These are phyloP conservation scores for Apus apus DNA, from an alignment of 2,113 vertebrate genomes.

Conservation along the genomic window DNA sequence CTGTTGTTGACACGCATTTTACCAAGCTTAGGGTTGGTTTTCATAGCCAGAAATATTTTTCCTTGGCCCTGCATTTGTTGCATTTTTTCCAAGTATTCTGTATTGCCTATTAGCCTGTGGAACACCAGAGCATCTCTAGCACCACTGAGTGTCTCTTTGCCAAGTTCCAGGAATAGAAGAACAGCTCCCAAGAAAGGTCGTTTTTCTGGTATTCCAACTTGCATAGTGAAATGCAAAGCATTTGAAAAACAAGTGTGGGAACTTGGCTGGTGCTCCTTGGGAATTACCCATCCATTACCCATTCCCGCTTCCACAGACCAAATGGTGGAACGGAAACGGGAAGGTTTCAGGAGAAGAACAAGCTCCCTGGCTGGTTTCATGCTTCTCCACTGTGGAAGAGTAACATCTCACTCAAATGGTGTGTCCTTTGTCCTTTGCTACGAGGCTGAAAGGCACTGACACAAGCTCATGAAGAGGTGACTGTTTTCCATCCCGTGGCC, in stretches of 20 bases:
- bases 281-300: constrained; percentile 23
- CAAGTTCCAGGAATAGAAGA: constrained; percentile 53
- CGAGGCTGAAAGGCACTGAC: neutral
- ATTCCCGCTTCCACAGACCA: neutral
- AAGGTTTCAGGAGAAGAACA: neutral
- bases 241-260: constrained; percentile 47
- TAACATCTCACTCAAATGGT: neutral
- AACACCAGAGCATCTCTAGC: constrained; percentile 11
- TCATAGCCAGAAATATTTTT: neutral
- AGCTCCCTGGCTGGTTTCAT: neutral
- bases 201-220: neutral
- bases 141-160: neutral
- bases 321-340: neutral
- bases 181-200: neutral
- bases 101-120: neutral
- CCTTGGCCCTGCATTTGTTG: constrained; percentile 1
- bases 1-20: neutral
- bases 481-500: neutral
- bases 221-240: constrained; percentile 28
- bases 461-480: neutral
- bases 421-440: neutral
- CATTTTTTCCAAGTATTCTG: neutral
- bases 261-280: constrained; percentile 11
- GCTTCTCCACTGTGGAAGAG: neutral
- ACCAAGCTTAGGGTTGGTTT: neutral